These are phyloP conservation scores for Scyliorhinus canicula DNA, from an alignment of 2,797 vertebrate species.

Conservation along the genomic window DNA sequence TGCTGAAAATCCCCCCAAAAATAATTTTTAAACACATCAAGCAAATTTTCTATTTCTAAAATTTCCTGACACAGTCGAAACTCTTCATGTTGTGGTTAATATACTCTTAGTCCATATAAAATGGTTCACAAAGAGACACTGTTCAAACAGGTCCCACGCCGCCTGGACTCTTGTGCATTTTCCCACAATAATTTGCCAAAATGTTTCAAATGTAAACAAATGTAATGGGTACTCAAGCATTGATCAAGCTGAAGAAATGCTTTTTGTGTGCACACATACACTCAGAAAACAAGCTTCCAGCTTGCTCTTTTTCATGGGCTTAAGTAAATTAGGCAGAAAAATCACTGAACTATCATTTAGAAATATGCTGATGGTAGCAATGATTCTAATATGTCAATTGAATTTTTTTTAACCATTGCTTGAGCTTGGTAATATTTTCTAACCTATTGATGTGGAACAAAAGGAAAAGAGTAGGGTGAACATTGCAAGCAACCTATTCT, in stretches of 20 bases:
- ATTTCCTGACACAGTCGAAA: slow-evolving; percentile 31
- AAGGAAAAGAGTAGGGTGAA: not conserved
- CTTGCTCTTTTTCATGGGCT: slow-evolving; percentile 27
- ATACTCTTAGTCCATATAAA: not conserved
- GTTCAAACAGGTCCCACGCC: slow-evolving; percentile 34
- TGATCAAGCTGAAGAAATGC: slow-evolving; percentile 34
- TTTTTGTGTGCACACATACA: slow-evolving; percentile 27
- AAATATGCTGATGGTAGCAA: slow-evolving; percentile 31
- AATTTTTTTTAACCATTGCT: not conserved
- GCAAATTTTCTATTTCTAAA: not conserved
- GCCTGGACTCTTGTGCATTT: slow-evolving; percentile 27
- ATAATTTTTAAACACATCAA: not conserved
- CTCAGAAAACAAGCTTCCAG: slow-evolving; percentile 29
- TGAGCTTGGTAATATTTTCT: not conserved
- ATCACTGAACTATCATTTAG: slow-evolving; percentile 36
- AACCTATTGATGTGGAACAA: not conserved
- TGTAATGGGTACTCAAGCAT: slow-evolving; percentile 36
- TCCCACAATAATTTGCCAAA: slow-evolving; percentile 30
- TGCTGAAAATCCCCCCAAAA: too few relatives aligned
- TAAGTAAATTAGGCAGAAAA: slow-evolving; percentile 35
- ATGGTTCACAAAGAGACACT: slow-evolving; percentile 5
- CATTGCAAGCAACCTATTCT: not conserved
- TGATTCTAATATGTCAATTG: not conserved
- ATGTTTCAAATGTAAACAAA: slow-evolving; percentile 37
- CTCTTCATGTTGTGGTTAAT: not conserved